Evolutionary conservation across 2,888 invertebrate species (phyloP).

Genomic region (Phrixothrix hirtus): DNA sequence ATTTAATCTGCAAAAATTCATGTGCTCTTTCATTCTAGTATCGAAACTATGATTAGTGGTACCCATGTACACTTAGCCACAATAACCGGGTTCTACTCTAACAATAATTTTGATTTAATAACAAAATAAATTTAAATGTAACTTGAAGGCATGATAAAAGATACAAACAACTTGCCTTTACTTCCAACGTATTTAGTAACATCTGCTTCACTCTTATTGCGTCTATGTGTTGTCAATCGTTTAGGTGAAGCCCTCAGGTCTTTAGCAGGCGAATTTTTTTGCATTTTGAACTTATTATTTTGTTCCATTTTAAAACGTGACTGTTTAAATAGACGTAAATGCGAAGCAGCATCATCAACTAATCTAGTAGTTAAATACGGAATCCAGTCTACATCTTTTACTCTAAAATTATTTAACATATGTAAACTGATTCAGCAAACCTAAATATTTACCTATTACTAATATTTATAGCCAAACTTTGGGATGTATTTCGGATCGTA

Average conservation of each 20-base stretch:
- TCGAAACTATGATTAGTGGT: slow-evolving; percentile 3
- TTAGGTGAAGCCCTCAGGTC: slow-evolving; percentile 51
- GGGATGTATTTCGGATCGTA: slow-evolving; percentile 67
- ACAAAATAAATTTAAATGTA: no score
- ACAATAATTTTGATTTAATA: neutral
- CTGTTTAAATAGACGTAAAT: slow-evolving; percentile 83
- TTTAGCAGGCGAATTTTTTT: slow-evolving; percentile 48
- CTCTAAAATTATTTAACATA: slow-evolving; percentile 54
- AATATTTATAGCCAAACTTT: slow-evolving; percentile 71
- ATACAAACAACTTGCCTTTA: slow-evolving; percentile 54
- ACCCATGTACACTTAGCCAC: neutral
- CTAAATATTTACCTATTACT: slow-evolving; percentile 64
- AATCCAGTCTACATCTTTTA: slow-evolving; percentile 90
- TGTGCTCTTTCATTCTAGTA: neutral
- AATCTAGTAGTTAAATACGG: slow-evolving; percentile 83
- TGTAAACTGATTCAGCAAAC: no score
- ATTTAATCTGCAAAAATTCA: neutral
- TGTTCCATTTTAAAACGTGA: slow-evolving; percentile 62
- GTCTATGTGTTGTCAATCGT: slow-evolving; percentile 58
- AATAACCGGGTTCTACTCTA: neutral
- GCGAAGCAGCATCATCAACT: slow-evolving; percentile 89
- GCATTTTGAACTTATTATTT: slow-evolving; percentile 44
- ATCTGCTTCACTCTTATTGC: slow-evolving; percentile 77
- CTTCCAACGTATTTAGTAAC: slow-evolving; percentile 64
- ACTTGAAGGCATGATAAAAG: no score